Percentiles rank a stretch among this genome's conserved stretches.
Evolutionary conservation across 2,113 vertebrate genomes (phyloP).

Genomic region (Spea multiplicata): DNA sequence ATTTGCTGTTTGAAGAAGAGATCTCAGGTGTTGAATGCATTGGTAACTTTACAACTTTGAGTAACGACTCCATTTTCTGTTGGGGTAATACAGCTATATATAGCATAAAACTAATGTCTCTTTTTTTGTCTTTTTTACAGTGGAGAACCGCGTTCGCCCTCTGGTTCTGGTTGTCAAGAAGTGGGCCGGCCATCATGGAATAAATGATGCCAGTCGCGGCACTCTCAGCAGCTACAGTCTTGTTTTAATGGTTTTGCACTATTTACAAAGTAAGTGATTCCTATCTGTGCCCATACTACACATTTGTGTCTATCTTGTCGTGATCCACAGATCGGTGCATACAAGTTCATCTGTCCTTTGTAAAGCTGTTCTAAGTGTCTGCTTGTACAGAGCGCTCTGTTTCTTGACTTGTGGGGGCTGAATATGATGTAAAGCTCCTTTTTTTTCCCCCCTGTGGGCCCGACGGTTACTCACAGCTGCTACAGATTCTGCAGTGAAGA

Average conservation of each 20-base stretch:
- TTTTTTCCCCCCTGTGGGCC: slow-evolving; percentile 29
- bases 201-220: slow-evolving; percentile 96
- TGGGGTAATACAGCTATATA: too few relatives aligned
- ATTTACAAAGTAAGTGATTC: slow-evolving; percentile 91
- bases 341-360: neutral
- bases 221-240: slow-evolving; percentile 95
- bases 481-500: slow-evolving; percentile 21
- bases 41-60: too few relatives aligned
- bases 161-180: slow-evolving; percentile 90
- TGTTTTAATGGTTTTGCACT: slow-evolving; percentile 95
- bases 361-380: neutral
- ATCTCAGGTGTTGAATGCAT: too few relatives aligned
- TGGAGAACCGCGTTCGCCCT: slow-evolving; percentile 87
- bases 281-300: neutral
- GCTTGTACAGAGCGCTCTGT: neutral
- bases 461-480: slow-evolving; percentile 36
- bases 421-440: slow-evolving; percentile 1
- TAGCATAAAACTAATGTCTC: neutral
- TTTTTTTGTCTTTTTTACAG: slow-evolving; percentile 63
- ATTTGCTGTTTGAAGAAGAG: too few relatives aligned
- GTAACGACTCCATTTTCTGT: too few relatives aligned
- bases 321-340: too few relatives aligned
- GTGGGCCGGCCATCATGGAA: slow-evolving; percentile 84
- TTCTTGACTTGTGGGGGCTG: slow-evolving; percentile 32
- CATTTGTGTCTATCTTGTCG: too few relatives aligned